Base-by-base conservation (phyloP, 2,888 invertebrate species). In the Gasteruption jaculator region DNA sequence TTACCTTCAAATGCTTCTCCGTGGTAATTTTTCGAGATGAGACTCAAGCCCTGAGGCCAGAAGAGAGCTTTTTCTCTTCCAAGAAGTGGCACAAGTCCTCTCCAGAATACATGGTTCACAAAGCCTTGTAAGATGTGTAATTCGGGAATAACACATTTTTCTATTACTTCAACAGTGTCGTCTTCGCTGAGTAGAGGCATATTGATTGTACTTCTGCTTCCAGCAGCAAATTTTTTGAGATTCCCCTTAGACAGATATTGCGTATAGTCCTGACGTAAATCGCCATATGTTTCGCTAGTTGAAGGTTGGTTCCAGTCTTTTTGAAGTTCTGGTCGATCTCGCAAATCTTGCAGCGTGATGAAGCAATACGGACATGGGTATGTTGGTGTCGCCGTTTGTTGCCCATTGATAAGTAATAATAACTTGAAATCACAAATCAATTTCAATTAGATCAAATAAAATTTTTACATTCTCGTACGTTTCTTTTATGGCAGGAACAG, bases 351-450 rank as follows among this genome's bases (percentile, higher is more conserved):
- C 19, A 39, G 24, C 11, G 39, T 10, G 11, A 39, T 15, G 18
- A 31, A 39, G 15, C 32, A 39, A 18, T 15, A 39, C 3, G 31
- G 31, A 30, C 31, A 30, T 4, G 31, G 31, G 16, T 12, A 30
- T 12, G 3, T 6, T 15, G 31, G 3, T 14, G 33, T 11, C 3
- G 4, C 18, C n/a, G 33, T 33, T 20, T 19, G 33, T 7, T 19
- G 33, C 14, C 33, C 18, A n/a, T 33, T 33, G 3, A 33, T 18
- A 7, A 30, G 32, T 6, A 32, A 20, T 32, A 32, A n/a, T 16
- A 32, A 10, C 19, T 32, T 32, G 18, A 32, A 32, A 10, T 16
- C 4, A 3, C 14, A 29, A n/a, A 31, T 31, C 16, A 6, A 31
- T 15, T 10, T 31, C 16, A 6, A 18, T 31, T 31, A 31, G 15